Base-by-base conservation (phyloP, 2,888 invertebrate genomes). In the Orthosia incerta region DNA sequence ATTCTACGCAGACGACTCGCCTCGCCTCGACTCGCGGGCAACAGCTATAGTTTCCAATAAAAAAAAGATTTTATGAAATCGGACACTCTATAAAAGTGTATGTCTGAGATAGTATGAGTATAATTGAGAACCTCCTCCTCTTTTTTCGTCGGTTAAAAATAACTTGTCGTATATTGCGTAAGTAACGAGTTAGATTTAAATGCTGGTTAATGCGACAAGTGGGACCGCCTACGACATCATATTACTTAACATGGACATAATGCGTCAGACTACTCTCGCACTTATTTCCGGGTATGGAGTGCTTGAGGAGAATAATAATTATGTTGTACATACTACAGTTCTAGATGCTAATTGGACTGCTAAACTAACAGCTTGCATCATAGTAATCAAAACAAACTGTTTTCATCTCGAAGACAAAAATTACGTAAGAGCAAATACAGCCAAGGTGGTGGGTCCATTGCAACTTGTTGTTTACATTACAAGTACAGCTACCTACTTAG, bases 161-260 rank as follows among this genome's bases (percentile, higher is more conserved):
- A 57, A 63, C 74, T 71, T 39, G 66, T 57, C 20, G 12, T 53
- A 51, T 74, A 51, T 74, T 81, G 71, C 81, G 67, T 76, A 71
- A 80, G 69, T 12, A 48, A 55, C 7, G 31, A 60, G 51, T 57
- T 39, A 48, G 63, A 80, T 68, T 68, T 18, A 59, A 72, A 67
- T 69, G 55, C 13, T 61, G n/a, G 60, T 50, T 65, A 39, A 31
- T 60, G 56, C 16, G 59, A 56, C 63, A 48, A 53, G 60, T 26
- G 20, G 20, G 18, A 51, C 50, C 61, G 55, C 48, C 53, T 62
- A 56, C 48, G 39, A 23, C 55, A 46, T 55, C 31, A 26, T 57
- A 31, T 55, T 61, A 55, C 72, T 65, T 48, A 57, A 64, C 31
- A 73, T 68, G 79, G 79, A 50, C 26, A 48, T 65, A 61, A 48